Base-by-base conservation (phyloP, 2,888 invertebrate species). In the Morpho deidamia region DNA sequence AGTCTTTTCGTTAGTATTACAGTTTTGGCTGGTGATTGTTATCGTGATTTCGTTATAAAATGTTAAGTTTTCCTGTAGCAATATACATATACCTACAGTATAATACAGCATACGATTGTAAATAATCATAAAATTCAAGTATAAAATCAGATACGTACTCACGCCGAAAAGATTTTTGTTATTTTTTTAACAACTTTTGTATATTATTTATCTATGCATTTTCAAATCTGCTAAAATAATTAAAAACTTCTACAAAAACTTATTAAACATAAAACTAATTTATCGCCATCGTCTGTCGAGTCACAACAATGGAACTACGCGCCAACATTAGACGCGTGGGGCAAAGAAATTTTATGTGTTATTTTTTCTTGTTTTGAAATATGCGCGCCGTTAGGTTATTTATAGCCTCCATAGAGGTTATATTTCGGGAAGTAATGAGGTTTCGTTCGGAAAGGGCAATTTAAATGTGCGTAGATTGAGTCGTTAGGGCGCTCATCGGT, bases 361-460 rank as follows among this genome's bases (percentile, higher is more conserved):
- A 78, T 83, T 83, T 83, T 84, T 85, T 81, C 79, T 86, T 87
- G 88, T 88, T 88, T 86, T 88, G 88, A 89, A 88, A 88, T 89
- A 88, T 88, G 88, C 83, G 78, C 83, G 78, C 85, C 83, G 84
- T 88, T 88, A 81, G 73, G 74, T 85, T 88, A 89, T 89, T 89
- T 89, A 89, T 87, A 78, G 83, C 76, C 77, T 80, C 87, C 87
- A 84, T 83, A 81, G 87, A 87, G 87, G 87, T 87, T 88, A 85
- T 82, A 84, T 85, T 84, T 85, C 83, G 83, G 85, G 83, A 82
- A 85, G 87, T 88, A 88, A 89, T 87, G 87, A 89, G 87, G 82
- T 86, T 87, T 83, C 77, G 83, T 86, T 88, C 84, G 83, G 85
- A 81, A 85, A 85, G 84, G 85, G 87, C 87, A 87, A 87, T 88